Conservation (phyloP, 2,113 vertebrate species). For the Eulemur rufifrons region DNA sequence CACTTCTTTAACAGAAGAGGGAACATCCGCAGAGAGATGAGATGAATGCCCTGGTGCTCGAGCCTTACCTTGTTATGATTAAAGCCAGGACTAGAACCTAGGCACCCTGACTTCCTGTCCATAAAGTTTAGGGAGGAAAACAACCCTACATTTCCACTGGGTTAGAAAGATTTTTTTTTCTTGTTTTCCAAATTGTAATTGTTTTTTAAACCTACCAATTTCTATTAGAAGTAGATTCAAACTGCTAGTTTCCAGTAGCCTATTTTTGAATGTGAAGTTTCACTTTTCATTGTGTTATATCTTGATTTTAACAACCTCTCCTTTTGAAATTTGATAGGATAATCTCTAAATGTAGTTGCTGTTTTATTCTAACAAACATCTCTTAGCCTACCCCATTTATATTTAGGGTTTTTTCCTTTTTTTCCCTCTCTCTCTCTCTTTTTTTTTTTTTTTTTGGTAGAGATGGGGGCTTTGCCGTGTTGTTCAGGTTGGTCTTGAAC, state of each 20-base stretch:
- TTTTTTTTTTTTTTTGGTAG: too few relatives aligned
- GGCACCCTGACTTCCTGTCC: not conserved
- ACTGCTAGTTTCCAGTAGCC: constrained; percentile 16
- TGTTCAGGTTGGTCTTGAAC: too few relatives aligned
- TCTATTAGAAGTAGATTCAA: constrained; percentile 6
- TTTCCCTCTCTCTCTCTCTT: too few relatives aligned
- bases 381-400: constrained; percentile 11
- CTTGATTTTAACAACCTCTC: constrained; percentile 1
- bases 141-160: not conserved
- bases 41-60: not conserved
- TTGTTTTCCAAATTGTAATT: constrained; percentile 22
- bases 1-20: not conserved
- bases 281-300: constrained; percentile 25
- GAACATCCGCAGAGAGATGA: not conserved
- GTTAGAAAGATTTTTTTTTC: not conserved
- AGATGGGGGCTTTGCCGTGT: too few relatives aligned
- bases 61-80: not conserved
- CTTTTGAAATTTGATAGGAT: constrained; percentile 14
- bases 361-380: not conserved
- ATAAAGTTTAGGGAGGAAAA: not conserved
- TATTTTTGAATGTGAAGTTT: constrained; percentile 3
- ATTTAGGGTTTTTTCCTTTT: not conserved
- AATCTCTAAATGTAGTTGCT: not conserved
- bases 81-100: not conserved
- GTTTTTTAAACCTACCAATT: constrained; percentile 22